Conservation (phyloP, 1,140 invertebrate genomes). For the Aphaenogaster ashmeadi region DNA sequence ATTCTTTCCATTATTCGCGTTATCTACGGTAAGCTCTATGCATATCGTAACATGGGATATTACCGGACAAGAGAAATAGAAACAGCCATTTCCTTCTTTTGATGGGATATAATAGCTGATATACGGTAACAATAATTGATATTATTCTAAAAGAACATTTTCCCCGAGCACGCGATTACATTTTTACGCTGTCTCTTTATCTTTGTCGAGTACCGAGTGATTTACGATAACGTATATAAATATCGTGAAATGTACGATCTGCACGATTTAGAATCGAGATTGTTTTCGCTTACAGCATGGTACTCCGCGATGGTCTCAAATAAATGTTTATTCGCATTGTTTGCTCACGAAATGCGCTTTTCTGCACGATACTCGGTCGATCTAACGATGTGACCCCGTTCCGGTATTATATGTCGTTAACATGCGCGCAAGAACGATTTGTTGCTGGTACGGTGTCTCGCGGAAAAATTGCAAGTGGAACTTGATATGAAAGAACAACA, state of each 20-base stretch:
- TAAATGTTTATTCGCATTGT: slow-evolving; percentile 41
- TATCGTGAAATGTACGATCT: not conserved
- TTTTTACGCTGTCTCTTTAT: not conserved
- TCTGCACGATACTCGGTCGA: not conserved
- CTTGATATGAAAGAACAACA: slow-evolving; percentile 8
- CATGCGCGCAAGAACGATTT: slow-evolving; percentile 1
- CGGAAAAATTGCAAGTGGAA: not conserved
- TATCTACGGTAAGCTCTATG: slow-evolving; percentile 29
- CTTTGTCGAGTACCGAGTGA: not conserved
- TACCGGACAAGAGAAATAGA: slow-evolving; percentile 4
- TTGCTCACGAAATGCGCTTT: slow-evolving; percentile 25
- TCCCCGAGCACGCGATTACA: not conserved
- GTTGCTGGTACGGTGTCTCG: not conserved
- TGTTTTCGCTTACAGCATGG: slow-evolving; percentile 4
- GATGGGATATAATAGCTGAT: not conserved
- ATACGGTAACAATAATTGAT: slow-evolving; percentile 5
- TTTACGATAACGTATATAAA: slow-evolving; percentile 17
- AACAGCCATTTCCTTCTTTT: not conserved
- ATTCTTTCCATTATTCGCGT: slow-evolving; percentile 49
- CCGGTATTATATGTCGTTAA: slow-evolving; percentile 21
- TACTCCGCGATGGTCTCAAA: not conserved
- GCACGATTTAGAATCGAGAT: slow-evolving; percentile 8
- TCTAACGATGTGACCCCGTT: slow-evolving; percentile 31
- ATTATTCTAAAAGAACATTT: slow-evolving; percentile 6
- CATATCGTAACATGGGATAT: slow-evolving; percentile 1